These are phyloP conservation scores for Leucoraja ocellata DNA, from an alignment of 2,797 vertebrate species.

Conservation along the genomic window DNA sequence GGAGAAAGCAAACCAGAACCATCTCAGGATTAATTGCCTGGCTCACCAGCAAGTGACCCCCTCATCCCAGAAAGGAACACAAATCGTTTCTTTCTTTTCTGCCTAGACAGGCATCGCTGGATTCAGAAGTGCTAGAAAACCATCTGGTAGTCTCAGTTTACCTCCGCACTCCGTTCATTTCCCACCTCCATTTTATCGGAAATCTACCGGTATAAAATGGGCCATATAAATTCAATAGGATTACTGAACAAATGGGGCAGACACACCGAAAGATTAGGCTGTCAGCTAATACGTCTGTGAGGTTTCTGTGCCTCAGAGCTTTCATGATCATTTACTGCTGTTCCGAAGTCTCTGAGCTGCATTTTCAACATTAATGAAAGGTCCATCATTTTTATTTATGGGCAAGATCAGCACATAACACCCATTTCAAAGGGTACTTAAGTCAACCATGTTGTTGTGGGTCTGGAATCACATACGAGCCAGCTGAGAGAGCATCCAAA, in stretches of 20 bases:
- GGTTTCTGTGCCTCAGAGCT: background rate
- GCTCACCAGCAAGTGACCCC: constrained; percentile 25
- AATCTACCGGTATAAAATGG: background rate
- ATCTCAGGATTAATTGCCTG: constrained; percentile 24
- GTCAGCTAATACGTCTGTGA: background rate
- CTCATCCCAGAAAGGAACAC: background rate
- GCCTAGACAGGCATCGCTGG: background rate
- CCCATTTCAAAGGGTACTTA: too few species aligned
- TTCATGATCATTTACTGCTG: background rate
- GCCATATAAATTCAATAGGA: background rate
- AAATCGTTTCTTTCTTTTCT: background rate
- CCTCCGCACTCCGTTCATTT: background rate
- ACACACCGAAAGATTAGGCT: background rate
- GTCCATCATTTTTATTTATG: background rate
- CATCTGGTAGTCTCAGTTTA: too few species aligned
- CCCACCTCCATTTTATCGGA: background rate
- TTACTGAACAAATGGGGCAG: background rate
- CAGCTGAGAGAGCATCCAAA: too few species aligned
- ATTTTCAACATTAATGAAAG: background rate
- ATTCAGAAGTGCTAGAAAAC: background rate
- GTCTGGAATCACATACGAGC: too few species aligned
- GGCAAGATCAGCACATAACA: too few species aligned
- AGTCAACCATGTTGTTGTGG: too few species aligned
- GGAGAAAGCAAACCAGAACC: constrained; percentile 21
- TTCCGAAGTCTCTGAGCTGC: background rate